Conservation (phyloP, 2,888 invertebrate species). For the Odontothrips loti region DNA sequence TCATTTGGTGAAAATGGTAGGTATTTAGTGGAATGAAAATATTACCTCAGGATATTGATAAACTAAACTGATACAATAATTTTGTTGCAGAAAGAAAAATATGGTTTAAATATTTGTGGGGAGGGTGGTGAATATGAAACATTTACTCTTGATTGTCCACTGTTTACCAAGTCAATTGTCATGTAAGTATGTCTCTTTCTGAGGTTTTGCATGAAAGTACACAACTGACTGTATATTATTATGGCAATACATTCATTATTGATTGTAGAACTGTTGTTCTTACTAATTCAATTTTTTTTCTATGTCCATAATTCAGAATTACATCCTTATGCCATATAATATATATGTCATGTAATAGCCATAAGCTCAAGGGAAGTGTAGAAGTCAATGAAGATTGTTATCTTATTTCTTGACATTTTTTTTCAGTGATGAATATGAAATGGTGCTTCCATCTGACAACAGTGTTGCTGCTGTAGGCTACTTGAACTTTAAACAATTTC, state of each 20-base stretch:
- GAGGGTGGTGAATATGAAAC: constrained; percentile 99
- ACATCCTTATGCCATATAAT: too few relatives aligned
- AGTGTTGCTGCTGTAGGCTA: constrained; percentile 93
- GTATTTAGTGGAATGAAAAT: constrained; percentile 36
- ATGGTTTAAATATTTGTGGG: constrained; percentile 92
- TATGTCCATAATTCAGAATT: too few relatives aligned
- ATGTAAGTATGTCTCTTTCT: constrained; percentile 61
- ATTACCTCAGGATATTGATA: constrained; percentile 47
- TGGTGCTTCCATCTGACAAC: constrained; percentile 85
- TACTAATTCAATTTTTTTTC: too few relatives aligned
- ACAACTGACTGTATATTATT: too few relatives aligned
- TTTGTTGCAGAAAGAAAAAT: constrained; percentile 70
- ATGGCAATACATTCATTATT: too few relatives aligned
- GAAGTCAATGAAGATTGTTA: too few relatives aligned
- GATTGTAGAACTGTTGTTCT: too few relatives aligned
- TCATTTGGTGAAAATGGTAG: constrained; percentile 77
- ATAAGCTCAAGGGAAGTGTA: too few relatives aligned
- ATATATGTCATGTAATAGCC: too few relatives aligned
- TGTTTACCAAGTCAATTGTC: constrained; percentile 84
- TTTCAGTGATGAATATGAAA: constrained; percentile 77
- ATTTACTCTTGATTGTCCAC: constrained; percentile 93
- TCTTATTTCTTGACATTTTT: constrained; percentile 27
- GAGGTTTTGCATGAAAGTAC: constrained; percentile 31
- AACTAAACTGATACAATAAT: constrained; percentile 63
- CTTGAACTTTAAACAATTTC: constrained; percentile 78